Base-by-base conservation (phyloP, 1,140 invertebrate species). In the Plutomurus gul region DNA sequence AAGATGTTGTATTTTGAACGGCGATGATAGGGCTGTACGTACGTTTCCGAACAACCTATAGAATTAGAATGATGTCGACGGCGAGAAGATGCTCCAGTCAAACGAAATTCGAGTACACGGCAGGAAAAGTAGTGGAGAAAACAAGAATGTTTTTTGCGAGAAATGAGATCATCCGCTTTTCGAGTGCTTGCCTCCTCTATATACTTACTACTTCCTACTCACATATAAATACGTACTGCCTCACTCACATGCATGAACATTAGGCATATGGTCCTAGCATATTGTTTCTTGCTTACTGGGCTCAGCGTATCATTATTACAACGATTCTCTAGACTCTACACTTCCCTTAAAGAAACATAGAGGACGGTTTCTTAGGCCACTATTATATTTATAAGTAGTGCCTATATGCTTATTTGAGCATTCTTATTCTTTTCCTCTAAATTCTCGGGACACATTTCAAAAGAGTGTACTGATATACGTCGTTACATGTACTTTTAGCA, bases 81-180 rank as follows among this genome's bases (percentile, higher is more conserved):
- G 49, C 30, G 47, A 36, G 11, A 76, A 76, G 46, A 22, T 33
- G 75, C 27, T 37, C 49, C 27, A 75, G 46, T 46, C 10, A 74
- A 74, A 49, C n/a, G 27, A 22, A 30, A 36, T 33, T 56, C 22
- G 37, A 77, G 56, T 77, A 11, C 36, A 72, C 8, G 39, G 36
- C 18, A 74, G 39, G 13, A 51, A 76, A 56, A 76, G 33, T 8
- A 13, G 56, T 33, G 56, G 75, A 76, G 75, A 76, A 76, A 76
- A 70, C 75, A 76, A 76, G 56, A 36, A 37, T 40, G 76, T 73
- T 78, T 78, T 39, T 36, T 25, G 74, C 18, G 30, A 25, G 47
- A 78, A 78, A 78, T 78, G 43, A 78, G 77, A 78, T 74, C 70
- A 78, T 78, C 71, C 39, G 22, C 37, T 78, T 78, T 60, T 49